A percentile compares a stretch with the other conserved stretches of the same genome.
Evolutionary conservation across 2,888 invertebrate species (phyloP).

Genomic region (Ellobium chinense): DNA sequence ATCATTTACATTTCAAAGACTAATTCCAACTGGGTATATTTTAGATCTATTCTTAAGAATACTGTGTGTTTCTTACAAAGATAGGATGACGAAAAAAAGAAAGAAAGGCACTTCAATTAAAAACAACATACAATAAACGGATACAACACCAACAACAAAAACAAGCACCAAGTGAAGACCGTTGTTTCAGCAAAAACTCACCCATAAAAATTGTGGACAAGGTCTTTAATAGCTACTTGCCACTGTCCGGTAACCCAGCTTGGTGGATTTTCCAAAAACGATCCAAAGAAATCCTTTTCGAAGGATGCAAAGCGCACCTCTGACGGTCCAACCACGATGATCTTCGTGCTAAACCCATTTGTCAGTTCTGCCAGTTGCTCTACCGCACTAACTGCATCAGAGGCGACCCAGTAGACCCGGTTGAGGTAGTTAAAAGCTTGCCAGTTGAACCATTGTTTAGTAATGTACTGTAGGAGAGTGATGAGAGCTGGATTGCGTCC

Average conservation of each 20-base stretch:
- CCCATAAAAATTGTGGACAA: not conserved
- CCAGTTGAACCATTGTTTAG: not conserved
- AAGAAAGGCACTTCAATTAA: too few species aligned
- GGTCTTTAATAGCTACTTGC: not conserved
- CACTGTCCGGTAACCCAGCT: conserved; percentile 13
- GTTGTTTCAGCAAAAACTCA: too few species aligned
- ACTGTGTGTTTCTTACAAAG: too few species aligned
- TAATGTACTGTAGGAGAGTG: conserved; percentile 46
- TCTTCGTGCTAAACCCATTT: not conserved
- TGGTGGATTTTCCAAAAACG: conserved; percentile 16
- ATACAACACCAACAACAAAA: too few species aligned
- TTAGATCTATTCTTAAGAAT: too few species aligned
- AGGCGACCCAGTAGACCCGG: conserved; percentile 24
- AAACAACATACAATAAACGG: too few species aligned
- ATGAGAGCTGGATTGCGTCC: conserved; percentile 52
- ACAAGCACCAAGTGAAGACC: too few species aligned
- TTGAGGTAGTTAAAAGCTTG: not conserved
- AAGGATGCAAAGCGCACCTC: not conserved
- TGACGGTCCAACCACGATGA: conserved; percentile 1
- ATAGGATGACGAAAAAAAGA: too few species aligned
- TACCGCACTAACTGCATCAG: not conserved
- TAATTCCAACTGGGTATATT: too few species aligned
- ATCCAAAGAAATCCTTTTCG: not conserved
- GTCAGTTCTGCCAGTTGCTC: not conserved
- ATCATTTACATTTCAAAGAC: too few species aligned